Percentiles rank a stretch among this genome's conserved stretches.
Evolutionary conservation across 2,888 invertebrate genomes (phyloP).

Genomic region (Folsomia manolachei): DNA sequence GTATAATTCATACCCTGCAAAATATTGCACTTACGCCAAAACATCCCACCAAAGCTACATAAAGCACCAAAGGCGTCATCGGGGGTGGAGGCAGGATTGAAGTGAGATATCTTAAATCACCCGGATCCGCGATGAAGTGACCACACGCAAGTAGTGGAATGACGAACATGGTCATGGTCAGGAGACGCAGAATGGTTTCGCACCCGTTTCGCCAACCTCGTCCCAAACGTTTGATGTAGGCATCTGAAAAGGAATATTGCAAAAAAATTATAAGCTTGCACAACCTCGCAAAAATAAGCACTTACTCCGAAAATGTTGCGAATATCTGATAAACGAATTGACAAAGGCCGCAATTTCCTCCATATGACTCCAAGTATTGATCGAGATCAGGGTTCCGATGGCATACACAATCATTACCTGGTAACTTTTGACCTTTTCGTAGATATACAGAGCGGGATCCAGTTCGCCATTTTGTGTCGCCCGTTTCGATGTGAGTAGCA

Average conservation of each 20-base stretch:
- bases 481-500: background rate
- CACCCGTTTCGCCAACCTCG: constrained; percentile 29
- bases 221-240: constrained; percentile 18
- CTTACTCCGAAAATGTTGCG: constrained; percentile 26
- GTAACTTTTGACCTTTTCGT: background rate
- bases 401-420: background rate
- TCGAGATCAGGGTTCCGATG: background rate
- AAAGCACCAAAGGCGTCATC: background rate
- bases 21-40: no score
- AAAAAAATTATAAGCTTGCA: no score
- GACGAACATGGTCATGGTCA: constrained; percentile 10
- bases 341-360: constrained; percentile 18
- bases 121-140: constrained; percentile 15
- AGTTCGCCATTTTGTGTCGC: background rate
- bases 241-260: constrained; percentile 18
- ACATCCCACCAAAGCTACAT: background rate
- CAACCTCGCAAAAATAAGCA: no score
- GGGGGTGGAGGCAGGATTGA: constrained; percentile 1
- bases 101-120: constrained; percentile 13
- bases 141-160: constrained; percentile 18
- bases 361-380: constrained; percentile 6
- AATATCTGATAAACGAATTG: constrained; percentile 27
- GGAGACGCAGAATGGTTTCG: constrained; percentile 17
- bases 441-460: background rate
- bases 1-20: no score